These are phyloP conservation scores for Oxyteleia sp. DNA, from an alignment of 2,888 invertebrate genomes.

Conservation along the genomic window DNA sequence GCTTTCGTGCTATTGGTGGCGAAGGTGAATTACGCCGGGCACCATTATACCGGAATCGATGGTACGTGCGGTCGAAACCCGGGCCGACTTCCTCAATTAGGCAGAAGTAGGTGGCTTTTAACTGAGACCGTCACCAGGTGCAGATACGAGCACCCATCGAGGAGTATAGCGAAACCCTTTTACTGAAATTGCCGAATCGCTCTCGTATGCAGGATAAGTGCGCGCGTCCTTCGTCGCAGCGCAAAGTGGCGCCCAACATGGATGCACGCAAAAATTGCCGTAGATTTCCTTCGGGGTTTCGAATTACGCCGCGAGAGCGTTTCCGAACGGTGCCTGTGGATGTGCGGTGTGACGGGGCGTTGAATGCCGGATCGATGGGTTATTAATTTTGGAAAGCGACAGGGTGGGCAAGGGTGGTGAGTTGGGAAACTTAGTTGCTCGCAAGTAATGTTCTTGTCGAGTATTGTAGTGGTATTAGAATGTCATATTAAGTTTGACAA, in stretches of 20 bases:
- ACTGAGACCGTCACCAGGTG: constrained; percentile 85
- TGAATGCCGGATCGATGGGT: constrained; percentile 37
- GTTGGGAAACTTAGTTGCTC: too few species aligned
- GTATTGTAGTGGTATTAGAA: too few species aligned
- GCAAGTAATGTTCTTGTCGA: too few species aligned
- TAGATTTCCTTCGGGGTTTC: constrained; percentile 71
- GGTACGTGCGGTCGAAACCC: constrained; percentile 66
- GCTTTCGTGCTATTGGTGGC: constrained; percentile 58
- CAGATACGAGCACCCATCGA: constrained; percentile 74
- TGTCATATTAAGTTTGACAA: too few species aligned
- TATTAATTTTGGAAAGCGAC: constrained; percentile 36
- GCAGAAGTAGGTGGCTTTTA: constrained; percentile 83
- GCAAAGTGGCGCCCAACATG: constrained; percentile 70
- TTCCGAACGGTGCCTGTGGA: constrained; percentile 34
- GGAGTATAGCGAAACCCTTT: constrained; percentile 85
- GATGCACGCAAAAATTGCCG: constrained; percentile 76
- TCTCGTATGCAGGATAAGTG: constrained; percentile 79
- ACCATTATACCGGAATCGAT: constrained; percentile 69
- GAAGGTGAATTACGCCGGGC: constrained; percentile 59
- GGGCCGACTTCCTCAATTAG: constrained; percentile 80
- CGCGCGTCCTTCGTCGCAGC: constrained; percentile 61
- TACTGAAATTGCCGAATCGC: constrained; percentile 85
- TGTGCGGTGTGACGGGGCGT: constrained; percentile 1
- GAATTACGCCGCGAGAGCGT: constrained; percentile 54
- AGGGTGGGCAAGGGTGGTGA: too few species aligned